Conservation (phyloP, 2,113 vertebrate species). For the Saimiri boliviensis region DNA sequence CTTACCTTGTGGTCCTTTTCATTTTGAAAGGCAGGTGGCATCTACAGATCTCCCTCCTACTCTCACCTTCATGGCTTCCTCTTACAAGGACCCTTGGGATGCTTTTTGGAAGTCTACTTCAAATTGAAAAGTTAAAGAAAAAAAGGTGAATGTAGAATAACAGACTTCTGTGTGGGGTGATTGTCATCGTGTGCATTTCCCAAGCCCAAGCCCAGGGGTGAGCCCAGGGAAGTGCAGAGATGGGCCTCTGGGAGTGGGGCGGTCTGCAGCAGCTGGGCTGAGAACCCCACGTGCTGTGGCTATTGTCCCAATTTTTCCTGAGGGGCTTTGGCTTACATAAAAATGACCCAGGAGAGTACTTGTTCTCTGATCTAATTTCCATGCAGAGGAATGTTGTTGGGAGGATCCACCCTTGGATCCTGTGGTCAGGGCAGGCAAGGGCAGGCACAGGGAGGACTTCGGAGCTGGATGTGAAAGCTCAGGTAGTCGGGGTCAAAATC, state of each 20-base stretch:
- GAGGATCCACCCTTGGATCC: neutral
- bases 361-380: neutral
- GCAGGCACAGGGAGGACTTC: neutral
- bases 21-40: neutral
- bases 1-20: neutral
- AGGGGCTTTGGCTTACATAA: neutral
- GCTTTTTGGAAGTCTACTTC: neutral
- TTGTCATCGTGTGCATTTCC: neutral
- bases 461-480: neutral
- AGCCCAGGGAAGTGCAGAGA: neutral
- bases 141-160: neutral
- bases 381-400: neutral
- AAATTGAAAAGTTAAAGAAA: neutral
- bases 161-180: fast-evolving
- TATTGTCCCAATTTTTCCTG: neutral
- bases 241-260: neutral
- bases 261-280: neutral
- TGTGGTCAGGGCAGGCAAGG: neutral
- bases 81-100: neutral
- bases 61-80: neutral
- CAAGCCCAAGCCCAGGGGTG: fast-evolving
- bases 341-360: neutral
- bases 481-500: slow-evolving; percentile 12
- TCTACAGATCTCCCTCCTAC: neutral
- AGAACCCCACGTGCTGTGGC: neutral